Percentiles rank a stretch among this genome's conserved stretches.
Evolutionary conservation across 1,140 invertebrate species (phyloP).

Genomic region (Pogonomyrmex barbatus): DNA sequence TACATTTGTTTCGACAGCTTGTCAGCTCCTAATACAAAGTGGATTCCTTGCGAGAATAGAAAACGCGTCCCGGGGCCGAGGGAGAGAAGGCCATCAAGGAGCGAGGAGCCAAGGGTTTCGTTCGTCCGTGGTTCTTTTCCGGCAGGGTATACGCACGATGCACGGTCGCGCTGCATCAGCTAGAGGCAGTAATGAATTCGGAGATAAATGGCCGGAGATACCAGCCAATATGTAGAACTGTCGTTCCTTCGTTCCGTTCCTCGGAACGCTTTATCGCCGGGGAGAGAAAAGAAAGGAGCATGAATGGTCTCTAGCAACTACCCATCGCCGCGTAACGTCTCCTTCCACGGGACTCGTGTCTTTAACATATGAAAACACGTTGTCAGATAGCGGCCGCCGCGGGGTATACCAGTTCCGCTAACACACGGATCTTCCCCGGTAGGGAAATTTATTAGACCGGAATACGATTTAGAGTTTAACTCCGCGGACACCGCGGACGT

Average conservation of each 20-base stretch:
- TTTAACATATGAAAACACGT: slow-evolving; percentile 63
- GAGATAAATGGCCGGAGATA: slow-evolving; percentile 80
- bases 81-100: slow-evolving; percentile 53
- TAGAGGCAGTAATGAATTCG: slow-evolving; percentile 78
- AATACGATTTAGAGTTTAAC: slow-evolving; percentile 56
- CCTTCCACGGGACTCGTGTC: slow-evolving; percentile 50
- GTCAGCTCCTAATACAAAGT: slow-evolving; percentile 70
- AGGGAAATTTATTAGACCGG: slow-evolving; percentile 57
- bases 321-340: slow-evolving; percentile 36
- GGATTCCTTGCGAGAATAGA: slow-evolving; percentile 70
- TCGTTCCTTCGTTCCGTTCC: slow-evolving; percentile 60
- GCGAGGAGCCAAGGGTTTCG: slow-evolving; percentile 59
- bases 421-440: slow-evolving; percentile 19
- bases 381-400: slow-evolving; percentile 48
- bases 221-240: slow-evolving; percentile 76
- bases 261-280: slow-evolving; percentile 66
- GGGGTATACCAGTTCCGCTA: slow-evolving; percentile 26
- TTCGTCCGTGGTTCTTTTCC: slow-evolving; percentile 61
- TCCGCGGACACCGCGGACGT: background rate
- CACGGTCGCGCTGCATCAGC: slow-evolving; percentile 72
- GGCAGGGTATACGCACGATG: slow-evolving; percentile 31
- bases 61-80: slow-evolving; percentile 38
- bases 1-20: slow-evolving; percentile 69
- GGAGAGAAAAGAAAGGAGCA: slow-evolving; percentile 22
- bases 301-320: slow-evolving; percentile 41